Base-by-base conservation (phyloP, 2,888 invertebrate species). In the Eubasilissa splendida region DNA sequence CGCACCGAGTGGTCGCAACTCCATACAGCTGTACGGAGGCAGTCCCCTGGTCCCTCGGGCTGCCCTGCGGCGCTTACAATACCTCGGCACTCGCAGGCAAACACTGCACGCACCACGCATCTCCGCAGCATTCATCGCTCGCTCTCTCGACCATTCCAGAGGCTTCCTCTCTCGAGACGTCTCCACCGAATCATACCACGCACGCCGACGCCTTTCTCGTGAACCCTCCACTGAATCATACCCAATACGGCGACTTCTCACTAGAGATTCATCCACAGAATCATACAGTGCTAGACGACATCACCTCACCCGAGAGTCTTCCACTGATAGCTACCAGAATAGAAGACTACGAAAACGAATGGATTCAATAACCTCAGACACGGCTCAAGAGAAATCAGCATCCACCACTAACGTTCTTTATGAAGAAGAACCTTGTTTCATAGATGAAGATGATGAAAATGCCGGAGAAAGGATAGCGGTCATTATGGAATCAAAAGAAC, bases 371-470 rank as follows among this genome's bases (percentile, higher is more conserved):
- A 85, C 84, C 76, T 87, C 88, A 4, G 90, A 90, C 82, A 84
- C 79, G 77, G 81, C 59, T 79, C 82, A 80, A 58, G 80, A 82
- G 12, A 82, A 83, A 53, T 80, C 79, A 14, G 79, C 78, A 60
- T 80, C 82, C 14, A 86, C 89, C 0, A 89, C 89, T 0, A 87
- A 89, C 0, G 89, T 90, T 3, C 87, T 91, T 76, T 90, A 90
- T 84, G 90, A 91, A 83, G 91, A 91, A 82, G 91, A 91, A 80
- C 91, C 91, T 50, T 88, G 91, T n/a, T 91, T 91, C 83, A 91
- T 92, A 78, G 92, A 92, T 85, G 91, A 92, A 3, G 93, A 92
- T 79, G 93, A 92, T 84, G 82, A 85, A 84, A 73, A 84, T 82
- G 73, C 80, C 74, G 63, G 80, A 31, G 81, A 83, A 76, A 80